Evolutionary conservation across 2,888 invertebrate genomes (phyloP).

Genomic region (Monochamus alternatus): DNA sequence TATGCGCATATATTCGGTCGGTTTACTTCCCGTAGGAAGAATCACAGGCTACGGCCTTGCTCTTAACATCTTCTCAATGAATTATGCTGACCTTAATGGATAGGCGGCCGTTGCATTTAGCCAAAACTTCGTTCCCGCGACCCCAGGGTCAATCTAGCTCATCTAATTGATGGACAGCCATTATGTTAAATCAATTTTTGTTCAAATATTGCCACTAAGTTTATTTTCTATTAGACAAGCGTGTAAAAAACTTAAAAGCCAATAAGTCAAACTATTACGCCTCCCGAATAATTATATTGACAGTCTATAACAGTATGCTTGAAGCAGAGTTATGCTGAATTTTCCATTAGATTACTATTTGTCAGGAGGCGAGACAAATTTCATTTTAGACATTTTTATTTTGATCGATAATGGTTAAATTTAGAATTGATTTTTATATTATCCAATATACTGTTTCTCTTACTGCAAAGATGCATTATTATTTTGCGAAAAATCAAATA

Average conservation of each 20-base stretch:
- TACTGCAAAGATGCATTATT: no score
- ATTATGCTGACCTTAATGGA: conserved; percentile 48
- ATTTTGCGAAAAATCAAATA: no score
- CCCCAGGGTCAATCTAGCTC: conserved; percentile 55
- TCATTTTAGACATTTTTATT: no score
- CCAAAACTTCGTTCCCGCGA: conserved; percentile 59
- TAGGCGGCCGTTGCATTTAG: conserved; percentile 50
- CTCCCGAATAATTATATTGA: background rate
- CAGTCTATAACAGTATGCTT: no score
- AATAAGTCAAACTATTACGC: conserved; percentile 23
- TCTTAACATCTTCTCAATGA: conserved; percentile 29
- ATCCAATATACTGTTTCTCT: no score
- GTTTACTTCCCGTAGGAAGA: conserved; percentile 25
- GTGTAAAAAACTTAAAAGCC: conserved; percentile 22
- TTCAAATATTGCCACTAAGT: conserved; percentile 42
- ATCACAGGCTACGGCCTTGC: conserved; percentile 26
- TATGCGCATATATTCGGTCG: background rate
- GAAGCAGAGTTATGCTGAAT: no score
- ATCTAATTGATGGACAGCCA: conserved; percentile 59
- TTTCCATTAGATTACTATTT: no score
- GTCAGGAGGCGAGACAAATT: no score
- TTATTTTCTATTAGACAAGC: conserved; percentile 37
- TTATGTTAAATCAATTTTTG: conserved; percentile 53
- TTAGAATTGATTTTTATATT: no score
- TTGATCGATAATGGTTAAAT: no score